Conservation (phyloP, 2,888 invertebrate genomes). For the Heteromyza rotundicornis region DNA sequence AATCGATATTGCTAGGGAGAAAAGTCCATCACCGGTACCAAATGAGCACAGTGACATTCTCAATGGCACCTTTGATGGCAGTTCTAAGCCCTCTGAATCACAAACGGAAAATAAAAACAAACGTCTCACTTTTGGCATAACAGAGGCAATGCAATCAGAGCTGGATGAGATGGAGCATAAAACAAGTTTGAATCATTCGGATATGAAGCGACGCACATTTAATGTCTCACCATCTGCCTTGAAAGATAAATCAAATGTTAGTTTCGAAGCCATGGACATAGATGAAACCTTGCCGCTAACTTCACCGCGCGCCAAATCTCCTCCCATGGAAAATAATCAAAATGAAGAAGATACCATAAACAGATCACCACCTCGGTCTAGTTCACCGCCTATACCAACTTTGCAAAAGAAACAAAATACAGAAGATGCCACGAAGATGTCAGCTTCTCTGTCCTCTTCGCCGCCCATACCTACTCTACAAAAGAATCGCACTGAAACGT, state of each 20-base stretch:
- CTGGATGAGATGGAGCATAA: not conserved
- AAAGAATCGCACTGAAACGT: not conserved
- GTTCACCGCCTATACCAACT: slow-evolving; percentile 36
- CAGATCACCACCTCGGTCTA: not conserved
- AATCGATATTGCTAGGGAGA: slow-evolving; percentile 14
- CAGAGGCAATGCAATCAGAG: not conserved
- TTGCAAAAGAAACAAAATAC: not conserved
- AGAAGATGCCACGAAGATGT: not conserved
- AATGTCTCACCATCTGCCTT: not conserved
- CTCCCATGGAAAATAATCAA: slow-evolving; percentile 21
- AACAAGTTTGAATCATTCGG: too few relatives aligned
- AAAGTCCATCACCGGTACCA: not conserved
- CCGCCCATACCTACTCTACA: slow-evolving; percentile 11
- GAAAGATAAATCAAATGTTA: slow-evolving; percentile 1
- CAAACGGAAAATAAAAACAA: slow-evolving; percentile 1
- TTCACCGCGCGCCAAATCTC: slow-evolving; percentile 17
- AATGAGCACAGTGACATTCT: slow-evolving; percentile 11
- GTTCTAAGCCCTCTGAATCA: not conserved
- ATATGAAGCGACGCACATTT: slow-evolving; percentile 23
- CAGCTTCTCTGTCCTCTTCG: slow-evolving; percentile 9
- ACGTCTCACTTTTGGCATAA: slow-evolving; percentile 18
- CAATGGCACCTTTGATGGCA: slow-evolving; percentile 31
- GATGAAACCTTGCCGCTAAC: slow-evolving; percentile 8
- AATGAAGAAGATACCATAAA: not conserved
- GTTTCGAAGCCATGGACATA: slow-evolving; percentile 43